Base-by-base conservation (phyloP, 2,113 vertebrate genomes). In the Hydrolagus affinis region DNA sequence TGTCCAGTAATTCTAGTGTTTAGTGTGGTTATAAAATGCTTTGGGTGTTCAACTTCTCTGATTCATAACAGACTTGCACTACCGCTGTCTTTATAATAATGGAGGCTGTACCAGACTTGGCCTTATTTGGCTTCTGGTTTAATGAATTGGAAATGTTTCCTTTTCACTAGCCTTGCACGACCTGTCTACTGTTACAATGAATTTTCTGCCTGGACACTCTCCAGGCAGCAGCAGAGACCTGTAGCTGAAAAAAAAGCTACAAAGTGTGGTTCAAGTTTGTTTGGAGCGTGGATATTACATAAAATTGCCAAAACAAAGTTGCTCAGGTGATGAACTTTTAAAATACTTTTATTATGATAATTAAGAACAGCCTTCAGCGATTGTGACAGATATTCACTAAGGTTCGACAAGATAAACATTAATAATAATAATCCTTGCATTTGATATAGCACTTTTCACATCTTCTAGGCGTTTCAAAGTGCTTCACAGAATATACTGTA, bases 161-260 rank as follows among this genome's bases (percentile, higher is more conserved):
- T 12, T 77, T 85, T 77, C 70, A 68, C 77, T 74, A 72, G 78
- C 69, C 85, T 86, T 66, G 71, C 62, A 85, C 75, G 86, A 74
- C 68, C 76, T 59, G 57, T 78, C 85, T 86, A 69, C 80, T 87
- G 78, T 86, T 86, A 85, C 85, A 85, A 83, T 85, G 73, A 60
- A 69, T 64, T 86, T 87, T 68, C 44, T 23, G 71, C 30, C 32
- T 86, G 85, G 78, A 87, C 71, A 9, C 14, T 14, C 32, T 77
- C 85, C 87, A 87, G 87, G 70, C 17, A 21, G 9, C 28, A 32
- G 9, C 28, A 32, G 70, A 64, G 76, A 64, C 60, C 78, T 32
- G 28, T 60, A 83, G 78, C 78, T 83, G 78, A 62, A 28, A 80
- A 80, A 57, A 83, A 83, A 30, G 62, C 21, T 80, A 80, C 64